phyloP scores from a whole-genome alignment of 2,797 vertebrate genomes.

The Poecilia velifera region DNA sequence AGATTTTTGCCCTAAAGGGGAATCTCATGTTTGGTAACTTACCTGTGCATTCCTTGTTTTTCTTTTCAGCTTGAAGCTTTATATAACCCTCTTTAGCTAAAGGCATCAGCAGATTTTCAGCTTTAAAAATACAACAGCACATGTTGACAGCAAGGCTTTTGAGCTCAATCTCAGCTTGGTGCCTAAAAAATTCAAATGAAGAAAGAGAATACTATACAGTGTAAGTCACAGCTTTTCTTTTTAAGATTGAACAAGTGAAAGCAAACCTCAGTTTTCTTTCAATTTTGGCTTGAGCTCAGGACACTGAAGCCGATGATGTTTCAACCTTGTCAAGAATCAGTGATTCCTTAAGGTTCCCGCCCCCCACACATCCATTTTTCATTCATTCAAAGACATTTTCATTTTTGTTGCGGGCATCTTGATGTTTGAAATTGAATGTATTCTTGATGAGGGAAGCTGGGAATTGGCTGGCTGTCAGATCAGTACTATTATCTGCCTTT shows the following conservation, averaged over 20 bases:
- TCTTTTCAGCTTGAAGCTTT: slow-evolving; percentile 3
- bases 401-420: slow-evolving; percentile 69
- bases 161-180: slow-evolving; percentile 4
- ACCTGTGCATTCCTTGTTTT: neutral
- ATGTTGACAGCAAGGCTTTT: slow-evolving; percentile 5
- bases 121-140: slow-evolving; percentile 1
- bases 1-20: slow-evolving; percentile 5
- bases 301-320: slow-evolving; percentile 26
- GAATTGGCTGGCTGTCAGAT: slow-evolving; percentile 79
- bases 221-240: slow-evolving; percentile 21
- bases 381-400: slow-evolving; percentile 67
- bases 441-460: slow-evolving; percentile 75
- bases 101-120: slow-evolving; percentile 7
- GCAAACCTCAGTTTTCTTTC: slow-evolving; percentile 41
- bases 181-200: slow-evolving; percentile 4
- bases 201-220: neutral
- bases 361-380: slow-evolving; percentile 31
- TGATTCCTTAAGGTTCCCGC: slow-evolving; percentile 44
- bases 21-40: slow-evolving; percentile 10
- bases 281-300: slow-evolving; percentile 32
- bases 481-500: slow-evolving; percentile 78
- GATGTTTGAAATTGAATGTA: slow-evolving; percentile 76
- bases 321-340: slow-evolving; percentile 61
- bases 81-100: slow-evolving; percentile 16
- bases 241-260: slow-evolving; percentile 18